Conservation (phyloP, 2,113 vertebrate genomes). For the Amblyornis subalaris region DNA sequence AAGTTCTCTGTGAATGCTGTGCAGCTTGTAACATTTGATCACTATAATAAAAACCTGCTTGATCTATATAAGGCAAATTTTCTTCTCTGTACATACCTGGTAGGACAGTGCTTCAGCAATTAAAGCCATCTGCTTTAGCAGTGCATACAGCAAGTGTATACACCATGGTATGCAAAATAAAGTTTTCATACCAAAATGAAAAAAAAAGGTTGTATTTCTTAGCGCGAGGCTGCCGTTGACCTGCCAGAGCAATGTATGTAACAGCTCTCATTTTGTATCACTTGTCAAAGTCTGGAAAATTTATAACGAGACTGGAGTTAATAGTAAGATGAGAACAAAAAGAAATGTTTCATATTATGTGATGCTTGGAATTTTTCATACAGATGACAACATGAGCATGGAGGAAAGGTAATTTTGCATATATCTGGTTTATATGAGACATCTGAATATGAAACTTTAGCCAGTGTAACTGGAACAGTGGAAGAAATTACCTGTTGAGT, state of each 20-base stretch:
- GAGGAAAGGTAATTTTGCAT: neutral
- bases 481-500: neutral
- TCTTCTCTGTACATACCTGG: neutral
- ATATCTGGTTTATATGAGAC: neutral
- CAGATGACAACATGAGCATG: neutral
- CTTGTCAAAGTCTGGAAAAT: neutral
- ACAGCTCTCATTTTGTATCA: neutral
- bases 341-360: neutral
- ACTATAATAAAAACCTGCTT: neutral
- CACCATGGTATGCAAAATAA: neutral
- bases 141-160: neutral
- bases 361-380: neutral
- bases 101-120: neutral
- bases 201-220: neutral
- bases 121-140: neutral
- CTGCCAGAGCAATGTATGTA: neutral
- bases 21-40: neutral
- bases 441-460: neutral
- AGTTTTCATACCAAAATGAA: neutral
- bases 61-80: neutral
- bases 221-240: neutral
- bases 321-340: neutral
- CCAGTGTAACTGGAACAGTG: neutral
- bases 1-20: neutral
- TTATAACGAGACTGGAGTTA: neutral